A percentile compares a stretch with the other conserved stretches of the same genome.
Evolutionary conservation across 2,113 vertebrate species (phyloP).

Genomic region (Epinephelus fuscoguttatus): DNA sequence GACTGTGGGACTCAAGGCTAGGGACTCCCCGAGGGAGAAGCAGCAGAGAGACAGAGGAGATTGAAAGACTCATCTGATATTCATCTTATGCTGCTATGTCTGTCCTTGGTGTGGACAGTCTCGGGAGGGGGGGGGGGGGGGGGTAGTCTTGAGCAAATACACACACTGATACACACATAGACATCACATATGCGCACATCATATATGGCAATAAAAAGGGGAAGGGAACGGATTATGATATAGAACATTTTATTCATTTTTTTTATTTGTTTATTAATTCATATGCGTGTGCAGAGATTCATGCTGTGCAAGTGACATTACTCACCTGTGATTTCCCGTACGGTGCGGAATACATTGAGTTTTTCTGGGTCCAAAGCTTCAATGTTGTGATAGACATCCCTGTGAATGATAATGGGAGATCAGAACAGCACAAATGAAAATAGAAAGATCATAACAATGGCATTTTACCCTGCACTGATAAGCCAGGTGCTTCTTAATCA

Average conservation of each 20-base stretch:
- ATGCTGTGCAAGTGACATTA: background rate
- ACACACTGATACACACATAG: slow-evolving; percentile 23
- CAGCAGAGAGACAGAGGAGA: slow-evolving; percentile 77
- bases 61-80: slow-evolving; percentile 79
- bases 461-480: slow-evolving; percentile 2
- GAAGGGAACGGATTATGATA: background rate
- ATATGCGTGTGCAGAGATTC: background rate
- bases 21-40: slow-evolving; percentile 65
- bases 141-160: slow-evolving; percentile 35
- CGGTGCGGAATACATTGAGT: slow-evolving; percentile 95
- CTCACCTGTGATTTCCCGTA: slow-evolving; percentile 97
- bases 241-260: background rate
- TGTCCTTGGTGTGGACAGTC: slow-evolving; percentile 72
- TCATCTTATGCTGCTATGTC: slow-evolving; percentile 72
- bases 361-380: slow-evolving; percentile 97
- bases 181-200: background rate
- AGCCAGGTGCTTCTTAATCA: background rate
- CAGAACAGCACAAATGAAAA: slow-evolving; percentile 9
- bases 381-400: slow-evolving; percentile 96
- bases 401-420: slow-evolving; percentile 72
- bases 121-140: slow-evolving; percentile 1
- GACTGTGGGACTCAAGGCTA: slow-evolving; percentile 69
- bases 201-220: background rate
- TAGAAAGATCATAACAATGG: background rate
- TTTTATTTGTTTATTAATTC: background rate